Evolutionary conservation across 2,113 vertebrate species (phyloP), one percentile per base, ranked within the genome.

Genomic region (Epinephelus moara): DNA sequence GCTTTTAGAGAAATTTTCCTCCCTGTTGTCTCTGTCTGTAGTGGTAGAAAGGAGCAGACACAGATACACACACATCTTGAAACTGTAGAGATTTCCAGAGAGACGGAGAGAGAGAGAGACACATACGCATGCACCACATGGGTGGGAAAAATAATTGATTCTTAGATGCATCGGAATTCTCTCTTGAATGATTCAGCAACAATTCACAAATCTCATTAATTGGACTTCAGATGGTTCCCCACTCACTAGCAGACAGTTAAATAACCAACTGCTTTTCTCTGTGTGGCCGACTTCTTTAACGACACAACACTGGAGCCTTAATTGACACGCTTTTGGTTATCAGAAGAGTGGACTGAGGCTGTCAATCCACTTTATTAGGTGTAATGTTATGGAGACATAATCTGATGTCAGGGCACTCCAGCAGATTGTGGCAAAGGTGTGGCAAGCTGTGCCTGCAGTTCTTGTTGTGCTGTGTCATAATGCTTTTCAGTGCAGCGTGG

Each of bases 1-100:
- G 33, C 55, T 63, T 82, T 86, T 74, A 57, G 78, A 76, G 53
- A 81, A 78, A 75, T 85, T 53, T 71, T 30, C 21, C 17, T 79
- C 25, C 45, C 45, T 75, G 50, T 77, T 67, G 53, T 85, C 21
- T 72, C 79, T 61, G 13, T 49, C 52, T 74, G 30, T 52, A n/a
- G 17, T 69, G 70, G 30, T 75, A 19, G 21, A 80, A 70, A 53
- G 19, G 33, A 47, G 21, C 49, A 61, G 30, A 80, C 69, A 55
- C 42, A 59, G n/a, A 52, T 11, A 40, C 4, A 27, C 55, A 42
- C 1, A 18, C 5, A 21, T 57, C 37, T 62, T 25, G 23, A 17
- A 52, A 47, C 15, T 64, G 15, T 3, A 17, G 53, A 21, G 25
- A 3, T 63, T 56, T 79, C 60, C 17, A 64, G n/a, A 42, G 47